Evolutionary conservation across 2,888 invertebrate genomes (phyloP), one percentile per base, ranked within the genome.

Genomic region (Venusia cambrica): DNA sequence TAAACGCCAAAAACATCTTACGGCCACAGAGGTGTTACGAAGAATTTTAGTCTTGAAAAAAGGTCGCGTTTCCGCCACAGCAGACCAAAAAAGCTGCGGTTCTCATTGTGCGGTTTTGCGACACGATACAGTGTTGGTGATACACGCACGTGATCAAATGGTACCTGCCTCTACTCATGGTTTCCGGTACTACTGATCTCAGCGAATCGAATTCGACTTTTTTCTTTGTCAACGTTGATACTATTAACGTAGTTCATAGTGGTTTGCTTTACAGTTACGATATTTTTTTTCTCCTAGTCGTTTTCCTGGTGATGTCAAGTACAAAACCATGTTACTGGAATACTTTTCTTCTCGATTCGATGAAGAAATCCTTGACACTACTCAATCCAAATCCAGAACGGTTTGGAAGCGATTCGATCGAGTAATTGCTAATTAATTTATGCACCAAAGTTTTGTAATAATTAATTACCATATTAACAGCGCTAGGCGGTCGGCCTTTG

Each of bases 401-500:
- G 26, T 26, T 16, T 34, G 14, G 26, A 34, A 24, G 32, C 40
- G n/a, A 18, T 11, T 30, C 30, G 8, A 62, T 55, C 63, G 58
- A 63, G 67, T 69, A 72, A 78, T 75, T 73, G 67, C 55, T 65
- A 68, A 69, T 68, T 77, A 73, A 77, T 78, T 74, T 74, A 75
- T 71, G 64, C 69, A 68, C 62, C 59, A 59, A 65, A 71, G 73
- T 81, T 83, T 79, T 77, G 79, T 77, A 69, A 76, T 83, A 83
- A 87, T 87, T 84, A 83, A 87, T 84, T 81, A 79, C 67, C 76
- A 76, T 81, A 79, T 81, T 77, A 79, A 79, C 74, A 70, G 78
- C 76, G 76, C 76, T 83, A 83, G 80, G 64, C 70, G 65, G 56
- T 26, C 31, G 50, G 54, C 57, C 80, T 85, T 85, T 85, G 87